Percentiles rank a stretch among this genome's conserved stretches.
phyloP scores from a whole-genome alignment of 1,140 invertebrate species.

The Antheraea mylitta region DNA sequence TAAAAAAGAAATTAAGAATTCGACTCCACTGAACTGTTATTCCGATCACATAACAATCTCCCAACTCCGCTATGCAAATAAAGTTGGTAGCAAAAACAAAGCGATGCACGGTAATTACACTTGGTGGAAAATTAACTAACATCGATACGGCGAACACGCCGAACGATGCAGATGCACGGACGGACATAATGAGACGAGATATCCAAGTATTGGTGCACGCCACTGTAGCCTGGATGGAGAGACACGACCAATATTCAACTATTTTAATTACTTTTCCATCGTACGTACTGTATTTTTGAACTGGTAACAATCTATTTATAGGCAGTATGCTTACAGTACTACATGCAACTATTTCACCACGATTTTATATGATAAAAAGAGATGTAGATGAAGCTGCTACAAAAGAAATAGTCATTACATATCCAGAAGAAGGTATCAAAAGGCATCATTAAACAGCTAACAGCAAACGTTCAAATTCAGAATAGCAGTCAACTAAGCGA shows the following conservation, averaged over 20 bases:
- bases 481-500: too few species aligned
- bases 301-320: too few species aligned
- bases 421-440: too few species aligned
- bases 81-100: constrained; percentile 76
- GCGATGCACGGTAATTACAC: constrained; percentile 73
- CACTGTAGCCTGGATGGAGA: constrained; percentile 31
- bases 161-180: constrained; percentile 38
- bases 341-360: too few species aligned
- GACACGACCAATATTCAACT: not conserved
- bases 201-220: constrained; percentile 51
- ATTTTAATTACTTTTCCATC: not conserved
- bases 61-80: constrained; percentile 66
- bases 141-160: constrained; percentile 63
- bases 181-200: constrained; percentile 66
- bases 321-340: too few species aligned
- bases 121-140: constrained; percentile 73
- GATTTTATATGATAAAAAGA: too few species aligned
- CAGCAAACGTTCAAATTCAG: too few species aligned
- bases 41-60: constrained; percentile 36
- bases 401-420: too few species aligned
- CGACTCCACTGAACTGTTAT: constrained; percentile 32
- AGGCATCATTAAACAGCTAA: too few species aligned
- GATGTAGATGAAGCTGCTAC: too few species aligned
- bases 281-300: too few species aligned
- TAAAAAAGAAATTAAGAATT: constrained; percentile 10